Evolutionary conservation across 2,888 invertebrate genomes (phyloP), one percentile per base, ranked within the genome.

Genomic region (Galerucella pusilla): DNA sequence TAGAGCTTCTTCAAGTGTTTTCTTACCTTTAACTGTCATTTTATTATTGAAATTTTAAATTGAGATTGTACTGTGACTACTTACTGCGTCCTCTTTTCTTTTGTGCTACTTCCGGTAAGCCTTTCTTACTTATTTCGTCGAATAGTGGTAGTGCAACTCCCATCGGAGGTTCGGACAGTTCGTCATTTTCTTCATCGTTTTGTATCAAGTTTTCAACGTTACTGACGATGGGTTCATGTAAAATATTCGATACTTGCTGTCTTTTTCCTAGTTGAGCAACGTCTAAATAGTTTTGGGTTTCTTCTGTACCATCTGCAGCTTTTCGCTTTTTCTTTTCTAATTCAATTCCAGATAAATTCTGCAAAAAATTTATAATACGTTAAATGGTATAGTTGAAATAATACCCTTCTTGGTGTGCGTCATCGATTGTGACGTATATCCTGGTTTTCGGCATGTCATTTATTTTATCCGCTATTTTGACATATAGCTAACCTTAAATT

Each of bases 21-120:
- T 89, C 80, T 89, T 90, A 0, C 74, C 77, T 70, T 80, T 83
- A 14, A 63, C 63, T 16, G n/a, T 14, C 14, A 12, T 61, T 54
- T 68, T 67, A 61, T 67, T 25, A 49, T 6, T 59, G 10, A 10
- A 66, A 25, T 35, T 20, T 46, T 35, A 28, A 46, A 35, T 25
- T 25, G 52, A 52, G 2, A 16, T 20, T 16, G 9, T 16, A 10
- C 20, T 20, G 10, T 57, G 16, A 16, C 57, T 20, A 20, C 57
- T 84, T 86, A 73, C 88, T 87, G 78, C 88, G 86, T 76, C 88
- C 87, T 79, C 86, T 86, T 77, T 86, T 87, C 84, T 88, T 85
- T 65, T 86, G 84, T 77, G 88, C 81, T 83, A 86, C 46, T 80
- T 86, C 77, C 79, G 81, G 78, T 78, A 83, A 59, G 78, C 80